These are phyloP conservation scores for Tetranychus piercei DNA, from an alignment of 2,888 invertebrate genomes.

Conservation along the genomic window DNA sequence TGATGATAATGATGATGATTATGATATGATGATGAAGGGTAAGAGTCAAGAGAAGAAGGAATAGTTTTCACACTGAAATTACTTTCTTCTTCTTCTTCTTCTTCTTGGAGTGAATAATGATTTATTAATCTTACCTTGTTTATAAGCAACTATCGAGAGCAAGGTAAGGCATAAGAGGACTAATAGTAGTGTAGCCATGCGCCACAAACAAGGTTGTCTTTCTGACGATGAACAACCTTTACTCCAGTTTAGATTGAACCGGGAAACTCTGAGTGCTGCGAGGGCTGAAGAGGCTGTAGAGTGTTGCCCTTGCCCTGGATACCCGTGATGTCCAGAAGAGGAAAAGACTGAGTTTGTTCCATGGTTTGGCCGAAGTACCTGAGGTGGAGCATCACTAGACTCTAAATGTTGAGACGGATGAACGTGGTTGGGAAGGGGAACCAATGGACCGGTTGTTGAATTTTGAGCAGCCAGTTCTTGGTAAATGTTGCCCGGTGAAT, in stretches of 20 bases:
- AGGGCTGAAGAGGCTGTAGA: conserved; percentile 10
- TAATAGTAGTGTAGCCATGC: conserved; percentile 70
- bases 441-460: conserved; percentile 26
- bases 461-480: neutral
- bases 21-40: neutral
- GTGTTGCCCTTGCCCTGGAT: conserved; percentile 10
- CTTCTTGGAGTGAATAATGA: neutral
- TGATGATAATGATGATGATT: neutral
- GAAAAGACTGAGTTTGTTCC: conserved; percentile 1
- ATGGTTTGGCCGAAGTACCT: neutral
- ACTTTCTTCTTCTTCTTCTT: neutral
- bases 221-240: conserved; percentile 13
- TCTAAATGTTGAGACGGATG: conserved; percentile 26
- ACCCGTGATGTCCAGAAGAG: neutral
- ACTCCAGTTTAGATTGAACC: conserved; percentile 13
- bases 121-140: conserved; percentile 11
- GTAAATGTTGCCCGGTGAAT: neutral
- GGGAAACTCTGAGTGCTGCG: conserved; percentile 6
- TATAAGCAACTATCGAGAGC: conserved; percentile 39
- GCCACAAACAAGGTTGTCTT: conserved; percentile 55
- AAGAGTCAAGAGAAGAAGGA: neutral
- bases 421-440: conserved; percentile 26
- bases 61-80: neutral
- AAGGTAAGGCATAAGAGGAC: conserved; percentile 63
- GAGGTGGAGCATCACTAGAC: conserved; percentile 17